These are phyloP conservation scores for Eriocheir sinensis DNA, from an alignment of 1,140 invertebrate genomes.

Conservation along the genomic window DNA sequence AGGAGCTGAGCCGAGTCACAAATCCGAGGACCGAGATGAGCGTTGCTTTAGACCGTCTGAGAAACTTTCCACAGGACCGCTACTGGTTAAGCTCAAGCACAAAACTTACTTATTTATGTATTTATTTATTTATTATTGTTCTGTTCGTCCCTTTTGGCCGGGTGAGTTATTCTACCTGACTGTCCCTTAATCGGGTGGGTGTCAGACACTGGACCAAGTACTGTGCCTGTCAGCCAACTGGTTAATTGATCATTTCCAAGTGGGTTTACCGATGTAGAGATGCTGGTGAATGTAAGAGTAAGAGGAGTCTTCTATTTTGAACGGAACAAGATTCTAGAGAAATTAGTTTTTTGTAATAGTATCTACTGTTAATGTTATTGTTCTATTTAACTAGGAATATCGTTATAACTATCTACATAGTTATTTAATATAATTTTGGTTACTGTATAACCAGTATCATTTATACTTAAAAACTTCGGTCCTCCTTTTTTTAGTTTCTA, in stretches of 20 bases:
- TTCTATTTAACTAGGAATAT: conserved; percentile 71
- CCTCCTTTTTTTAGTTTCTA: conserved; percentile 59
- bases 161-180: conserved; percentile 47
- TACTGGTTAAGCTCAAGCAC: conserved; percentile 51
- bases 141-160: conserved; percentile 31
- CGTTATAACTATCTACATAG: conserved; percentile 63
- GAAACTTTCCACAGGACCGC: background rate
- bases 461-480: conserved; percentile 31
- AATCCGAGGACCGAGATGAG: background rate
- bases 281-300: background rate
- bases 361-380: conserved; percentile 72
- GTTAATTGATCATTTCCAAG: conserved; percentile 64
- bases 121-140: background rate
- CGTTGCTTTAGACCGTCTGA: background rate
- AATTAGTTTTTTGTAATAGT: conserved; percentile 66
- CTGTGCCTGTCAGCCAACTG: conserved; percentile 39
- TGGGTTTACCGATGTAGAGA: conserved; percentile 54
- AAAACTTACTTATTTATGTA: background rate
- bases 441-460: conserved; percentile 61
- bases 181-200: conserved; percentile 38
- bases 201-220: conserved; percentile 26
- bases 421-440: conserved; percentile 68
- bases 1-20: background rate
- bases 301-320: conserved; percentile 69
- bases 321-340: conserved; percentile 50